Evolutionary conservation across 2,113 vertebrate genomes (phyloP).

Genomic region (Scolopax mira): DNA sequence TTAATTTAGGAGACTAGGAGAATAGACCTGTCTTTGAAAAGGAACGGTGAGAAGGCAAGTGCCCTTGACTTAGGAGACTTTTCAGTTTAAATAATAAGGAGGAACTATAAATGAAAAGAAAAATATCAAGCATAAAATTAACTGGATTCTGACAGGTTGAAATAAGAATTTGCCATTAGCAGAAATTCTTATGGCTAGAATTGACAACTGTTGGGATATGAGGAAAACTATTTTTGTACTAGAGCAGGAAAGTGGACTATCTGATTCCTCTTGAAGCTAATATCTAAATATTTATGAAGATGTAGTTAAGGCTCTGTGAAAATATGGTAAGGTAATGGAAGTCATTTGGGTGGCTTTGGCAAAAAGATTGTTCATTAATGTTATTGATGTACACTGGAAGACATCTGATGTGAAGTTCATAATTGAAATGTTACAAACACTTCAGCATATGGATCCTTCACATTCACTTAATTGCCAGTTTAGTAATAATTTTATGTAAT

Average conservation of each 20-base stretch:
- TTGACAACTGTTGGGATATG: neutral
- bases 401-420: constrained; percentile 75
- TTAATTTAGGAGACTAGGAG: neutral
- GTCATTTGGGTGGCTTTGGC: constrained; percentile 62
- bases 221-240: neutral
- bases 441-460: constrained; percentile 83
- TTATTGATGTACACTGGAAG: constrained; percentile 71
- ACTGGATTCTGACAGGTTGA: neutral
- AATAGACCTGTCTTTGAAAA: neutral
- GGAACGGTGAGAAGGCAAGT: neutral
- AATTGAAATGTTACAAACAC: constrained; percentile 81
- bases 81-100: neutral
- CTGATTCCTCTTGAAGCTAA: neutral
- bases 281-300: constrained; percentile 43
- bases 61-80: neutral
- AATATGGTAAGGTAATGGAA: constrained; percentile 28
- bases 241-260: neutral
- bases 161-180: neutral
- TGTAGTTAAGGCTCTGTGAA: constrained; percentile 8
- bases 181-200: neutral
- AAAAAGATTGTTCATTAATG: constrained; percentile 65
- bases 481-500: constrained; percentile 86
- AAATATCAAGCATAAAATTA: neutral
- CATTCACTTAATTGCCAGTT: constrained; percentile 82
- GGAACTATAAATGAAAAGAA: neutral